phyloP scores from a whole-genome alignment of 2,888 invertebrate genomes.

The Perizoma flavofasciatum region DNA sequence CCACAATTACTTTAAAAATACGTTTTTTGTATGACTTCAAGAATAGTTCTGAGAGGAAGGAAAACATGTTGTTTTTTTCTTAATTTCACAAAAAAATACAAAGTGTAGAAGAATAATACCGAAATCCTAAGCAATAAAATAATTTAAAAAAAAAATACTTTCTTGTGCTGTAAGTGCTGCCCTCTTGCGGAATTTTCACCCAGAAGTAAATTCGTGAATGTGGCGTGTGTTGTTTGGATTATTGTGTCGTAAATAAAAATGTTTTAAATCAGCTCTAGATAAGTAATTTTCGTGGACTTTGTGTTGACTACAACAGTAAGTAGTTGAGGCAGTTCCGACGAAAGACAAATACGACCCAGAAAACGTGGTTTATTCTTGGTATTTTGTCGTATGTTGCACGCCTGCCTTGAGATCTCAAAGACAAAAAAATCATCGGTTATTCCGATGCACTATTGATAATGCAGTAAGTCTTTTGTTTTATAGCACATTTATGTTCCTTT shows the following conservation, averaged over 20 bases:
- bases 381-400: constrained; percentile 82
- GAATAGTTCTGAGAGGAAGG: too few species aligned
- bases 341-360: constrained; percentile 49
- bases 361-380: constrained; percentile 65
- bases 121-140: not conserved
- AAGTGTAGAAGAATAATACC: too few species aligned
- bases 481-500: constrained; percentile 40
- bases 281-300: constrained; percentile 57
- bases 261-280: constrained; percentile 63
- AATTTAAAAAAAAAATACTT: not conserved
- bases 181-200: constrained; percentile 70
- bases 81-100: too few species aligned
- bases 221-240: constrained; percentile 84
- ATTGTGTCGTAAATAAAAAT: constrained; percentile 82
- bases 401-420: constrained; percentile 75
- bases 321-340: constrained; percentile 47
- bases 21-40: too few species aligned
- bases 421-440: constrained; percentile 77
- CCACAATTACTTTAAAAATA: too few species aligned
- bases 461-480: constrained; percentile 69
- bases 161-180: constrained; percentile 38
- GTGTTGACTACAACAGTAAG: constrained; percentile 59
- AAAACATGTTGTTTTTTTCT: too few species aligned
- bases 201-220: constrained; percentile 79
- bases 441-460: constrained; percentile 79